Base-by-base conservation (phyloP, 2,113 vertebrate genomes). In the Leptocoma aspasia region DNA sequence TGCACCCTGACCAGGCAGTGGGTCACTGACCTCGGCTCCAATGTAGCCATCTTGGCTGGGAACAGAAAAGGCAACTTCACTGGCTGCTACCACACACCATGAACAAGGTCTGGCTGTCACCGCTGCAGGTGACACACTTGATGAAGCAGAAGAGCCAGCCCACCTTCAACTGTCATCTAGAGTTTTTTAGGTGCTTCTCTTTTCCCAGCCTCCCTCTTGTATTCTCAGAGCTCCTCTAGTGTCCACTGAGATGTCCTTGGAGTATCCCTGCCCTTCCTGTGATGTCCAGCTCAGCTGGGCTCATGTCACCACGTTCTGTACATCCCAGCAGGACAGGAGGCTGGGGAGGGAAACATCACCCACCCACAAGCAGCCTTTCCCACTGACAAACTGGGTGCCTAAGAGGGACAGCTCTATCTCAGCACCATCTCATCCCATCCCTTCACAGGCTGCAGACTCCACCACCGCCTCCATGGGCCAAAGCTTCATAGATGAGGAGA, bases 91-190 rank as follows among this genome's bases (percentile, higher is more conserved):
- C 3, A 6, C 33, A 47, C 33, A 11, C 66, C 2, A 2, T 0
- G 0, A 59, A 45, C 0, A 0, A 42, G 21, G 47, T 49, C 42
- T 27, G 2, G 22, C 0, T 2, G 5, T 86, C 78, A 15, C 26
- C 0, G 0, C n/a, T 91, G 31, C 17, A 27, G 2, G 79, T 57
- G 3, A 30, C 41, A 47, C 20, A 79, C 1, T 0, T 0, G 9
- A 10, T 2, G 0, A 45, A 42, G 2, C 5, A 59, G 47, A 31
- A 42, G 7, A 44, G 6, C 17, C 56, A 96, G 13, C 27, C 49
- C 27, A 80, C 66, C 4, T 80, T 82, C 0, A 49, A 57, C 9
- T 0, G 45, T 89, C 54, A 80, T 1, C 5, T 69, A 30, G 72
- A 69, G 6, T 3, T 95, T 73, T 89, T 69, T 68, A 52, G n/a